Percentiles rank a stretch among this genome's conserved stretches.
These are phyloP conservation scores for Actinostola sp. DNA, from an alignment of 92 coral and sea anemone genomes.

Conservation along the genomic window DNA sequence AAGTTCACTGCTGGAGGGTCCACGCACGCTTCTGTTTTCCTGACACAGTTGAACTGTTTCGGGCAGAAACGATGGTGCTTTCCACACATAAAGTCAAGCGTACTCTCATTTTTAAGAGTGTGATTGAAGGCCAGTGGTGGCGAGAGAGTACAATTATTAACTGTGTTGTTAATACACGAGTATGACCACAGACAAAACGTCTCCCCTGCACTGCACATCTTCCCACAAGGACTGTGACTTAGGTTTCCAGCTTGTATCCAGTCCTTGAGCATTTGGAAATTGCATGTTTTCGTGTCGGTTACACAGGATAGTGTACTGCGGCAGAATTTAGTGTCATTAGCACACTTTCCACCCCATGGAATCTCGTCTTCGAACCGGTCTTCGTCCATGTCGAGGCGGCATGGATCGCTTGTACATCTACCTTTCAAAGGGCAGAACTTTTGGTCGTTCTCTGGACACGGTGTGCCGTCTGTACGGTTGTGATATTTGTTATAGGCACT, in stretches of 20 bases:
- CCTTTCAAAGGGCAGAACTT: background rate
- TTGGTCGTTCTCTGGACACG: background rate
- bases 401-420: background rate
- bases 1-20: constrained; percentile 1
- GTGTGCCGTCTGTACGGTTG: background rate
- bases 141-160: constrained; percentile 11
- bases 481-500: background rate
- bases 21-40: constrained; percentile 5
- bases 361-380: background rate
- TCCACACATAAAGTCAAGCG: background rate
- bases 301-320: constrained; percentile 44
- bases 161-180: constrained; percentile 19
- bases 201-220: constrained; percentile 43
- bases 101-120: background rate
- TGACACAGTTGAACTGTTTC: constrained; percentile 2
- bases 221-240: constrained; percentile 34
- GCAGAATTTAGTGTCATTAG: constrained; percentile 46
- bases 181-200: constrained; percentile 13
- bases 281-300: constrained; percentile 31
- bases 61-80: constrained; percentile 7
- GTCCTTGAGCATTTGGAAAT: constrained; percentile 32
- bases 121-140: background rate
- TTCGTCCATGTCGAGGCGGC: background rate
- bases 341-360: constrained; percentile 11
- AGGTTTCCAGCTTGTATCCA: constrained; percentile 49